phyloP scores from a whole-genome alignment of 2,888 invertebrate genomes.

The Thalpophila matura region DNA sequence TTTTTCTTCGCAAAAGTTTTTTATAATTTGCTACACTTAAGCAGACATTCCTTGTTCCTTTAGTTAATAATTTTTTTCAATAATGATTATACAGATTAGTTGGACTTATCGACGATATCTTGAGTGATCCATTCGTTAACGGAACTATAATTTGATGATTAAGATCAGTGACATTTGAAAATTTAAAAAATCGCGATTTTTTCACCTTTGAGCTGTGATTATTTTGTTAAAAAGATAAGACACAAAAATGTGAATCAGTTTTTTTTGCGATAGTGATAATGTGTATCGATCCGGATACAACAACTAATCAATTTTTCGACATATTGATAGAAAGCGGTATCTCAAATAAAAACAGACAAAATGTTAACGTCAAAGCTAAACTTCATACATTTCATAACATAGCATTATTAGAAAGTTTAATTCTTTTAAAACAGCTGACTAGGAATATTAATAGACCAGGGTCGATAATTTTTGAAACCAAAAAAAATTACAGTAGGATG shows the following conservation, averaged over 20 bases:
- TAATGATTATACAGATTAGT: not conserved
- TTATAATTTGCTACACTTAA: no score
- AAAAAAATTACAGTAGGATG: no score
- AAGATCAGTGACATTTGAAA: constrained; percentile 4
- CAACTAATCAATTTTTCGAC: no score
- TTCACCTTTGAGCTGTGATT: constrained; percentile 31
- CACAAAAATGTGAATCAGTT: not conserved
- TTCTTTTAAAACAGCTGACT: no score
- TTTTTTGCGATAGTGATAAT: not conserved
- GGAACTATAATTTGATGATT: constrained; percentile 12
- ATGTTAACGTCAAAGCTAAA: no score
- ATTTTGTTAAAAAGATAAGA: constrained; percentile 7
- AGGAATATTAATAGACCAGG: no score
- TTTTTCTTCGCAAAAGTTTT: no score
- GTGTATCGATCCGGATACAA: not conserved
- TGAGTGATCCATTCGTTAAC: constrained; percentile 7
- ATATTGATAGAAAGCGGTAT: no score
- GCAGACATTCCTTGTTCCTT: not conserved
- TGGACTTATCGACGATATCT: constrained; percentile 8
- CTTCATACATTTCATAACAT: no score
- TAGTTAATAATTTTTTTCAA: constrained; percentile 4
- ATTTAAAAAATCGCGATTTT: constrained; percentile 21
- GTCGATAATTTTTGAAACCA: no score
- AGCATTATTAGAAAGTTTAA: no score
- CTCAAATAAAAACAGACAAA: no score